Percentiles rank a stretch among this genome's conserved stretches.
Evolutionary conservation across 2,888 invertebrate genomes (phyloP).

Genomic region (Amphiduros pacificus): DNA sequence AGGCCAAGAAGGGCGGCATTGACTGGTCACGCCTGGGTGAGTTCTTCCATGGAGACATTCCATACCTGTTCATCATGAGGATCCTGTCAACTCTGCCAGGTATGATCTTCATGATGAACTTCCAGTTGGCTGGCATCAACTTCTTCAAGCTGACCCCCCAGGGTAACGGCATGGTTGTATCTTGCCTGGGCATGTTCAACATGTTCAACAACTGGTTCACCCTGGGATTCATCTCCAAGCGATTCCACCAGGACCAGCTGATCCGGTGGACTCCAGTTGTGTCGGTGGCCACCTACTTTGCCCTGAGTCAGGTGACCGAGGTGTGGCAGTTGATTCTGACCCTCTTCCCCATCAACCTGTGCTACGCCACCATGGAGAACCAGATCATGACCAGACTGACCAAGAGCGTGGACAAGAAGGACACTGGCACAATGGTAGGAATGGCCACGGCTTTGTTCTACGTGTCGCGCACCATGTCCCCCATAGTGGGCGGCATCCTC

Average conservation of each 20-base stretch:
- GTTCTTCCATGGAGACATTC: slow-evolving; percentile 6
- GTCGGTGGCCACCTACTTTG: too few relatives aligned
- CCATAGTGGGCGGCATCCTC: neutral
- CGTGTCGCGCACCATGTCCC: neutral
- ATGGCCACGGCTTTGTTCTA: slow-evolving; percentile 1
- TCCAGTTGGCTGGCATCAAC: slow-evolving; percentile 10
- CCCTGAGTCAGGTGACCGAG: neutral
- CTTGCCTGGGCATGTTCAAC: neutral
- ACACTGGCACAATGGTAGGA: slow-evolving; percentile 3
- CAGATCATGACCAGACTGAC: slow-evolving; percentile 5
- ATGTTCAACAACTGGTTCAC: too few relatives aligned
- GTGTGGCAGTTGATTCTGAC: neutral
- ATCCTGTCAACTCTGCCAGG: slow-evolving; percentile 2
- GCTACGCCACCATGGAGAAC: slow-evolving; percentile 5
- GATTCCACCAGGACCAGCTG: too few relatives aligned
- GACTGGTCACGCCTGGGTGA: neutral
- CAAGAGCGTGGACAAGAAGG: neutral
- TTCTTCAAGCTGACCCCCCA: slow-evolving; percentile 7
- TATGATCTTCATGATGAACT: slow-evolving; percentile 18
- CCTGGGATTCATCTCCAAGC: too few relatives aligned
- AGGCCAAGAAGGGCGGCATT: slow-evolving; percentile 6
- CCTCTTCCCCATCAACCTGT: neutral
- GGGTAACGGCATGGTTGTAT: slow-evolving; percentile 3
- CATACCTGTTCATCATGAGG: neutral
- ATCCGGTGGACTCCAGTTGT: too few relatives aligned